These are phyloP conservation scores for Drosophila anomalipes DNA, from an alignment of 2,888 invertebrate genomes.

Conservation along the genomic window DNA sequence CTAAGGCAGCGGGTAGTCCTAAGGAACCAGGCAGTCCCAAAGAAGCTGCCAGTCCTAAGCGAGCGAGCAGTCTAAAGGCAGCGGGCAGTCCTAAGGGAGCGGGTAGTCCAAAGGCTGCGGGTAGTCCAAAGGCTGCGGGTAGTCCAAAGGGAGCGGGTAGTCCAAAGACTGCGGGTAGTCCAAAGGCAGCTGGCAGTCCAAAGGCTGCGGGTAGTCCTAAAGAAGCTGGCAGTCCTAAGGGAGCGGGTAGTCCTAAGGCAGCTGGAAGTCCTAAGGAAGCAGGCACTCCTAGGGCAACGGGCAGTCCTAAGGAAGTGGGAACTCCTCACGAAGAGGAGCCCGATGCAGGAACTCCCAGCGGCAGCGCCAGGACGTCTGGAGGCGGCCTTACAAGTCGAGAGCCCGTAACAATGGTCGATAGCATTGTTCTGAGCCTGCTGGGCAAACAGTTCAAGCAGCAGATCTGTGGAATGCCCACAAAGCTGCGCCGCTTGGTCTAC, in stretches of 20 bases:
- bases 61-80: not conserved
- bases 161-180: not conserved
- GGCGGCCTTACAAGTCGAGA: conserved; percentile 1
- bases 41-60: not conserved
- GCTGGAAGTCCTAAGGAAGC: not conserved
- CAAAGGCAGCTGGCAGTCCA: not conserved
- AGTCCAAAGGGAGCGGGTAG: not conserved
- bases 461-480: conserved; percentile 70
- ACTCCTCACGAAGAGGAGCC: not conserved
- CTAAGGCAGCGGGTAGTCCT: not conserved
- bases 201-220: not conserved
- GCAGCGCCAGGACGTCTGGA: conserved; percentile 9
- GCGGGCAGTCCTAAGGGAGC: not conserved
- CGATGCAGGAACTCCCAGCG: not conserved
- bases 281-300: not conserved
- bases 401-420: not conserved
- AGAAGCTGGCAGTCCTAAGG: not conserved
- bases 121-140: not conserved
- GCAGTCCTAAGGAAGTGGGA: not conserved
- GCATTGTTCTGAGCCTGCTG: not conserved
- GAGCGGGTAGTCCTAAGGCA: not conserved
- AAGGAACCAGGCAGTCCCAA: not conserved
- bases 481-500: conserved; percentile 36
- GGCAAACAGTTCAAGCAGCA: conserved; percentile 31
- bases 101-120: not conserved